phyloP scores from a whole-genome alignment of 2,888 invertebrate species.

The Brachyptera risi region DNA sequence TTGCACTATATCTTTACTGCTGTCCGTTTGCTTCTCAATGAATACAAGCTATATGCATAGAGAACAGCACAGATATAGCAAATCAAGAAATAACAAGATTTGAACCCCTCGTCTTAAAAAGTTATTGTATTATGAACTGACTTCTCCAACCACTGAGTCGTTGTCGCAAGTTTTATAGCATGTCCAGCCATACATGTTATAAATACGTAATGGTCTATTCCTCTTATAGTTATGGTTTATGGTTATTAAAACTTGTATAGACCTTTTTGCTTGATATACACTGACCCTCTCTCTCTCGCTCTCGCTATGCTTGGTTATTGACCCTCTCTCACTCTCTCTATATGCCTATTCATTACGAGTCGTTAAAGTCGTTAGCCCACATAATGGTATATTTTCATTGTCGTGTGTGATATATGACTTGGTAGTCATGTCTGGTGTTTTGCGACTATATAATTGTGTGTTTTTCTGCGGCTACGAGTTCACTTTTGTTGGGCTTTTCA shows the following conservation, averaged over 20 bases:
- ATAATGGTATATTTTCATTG: background rate
- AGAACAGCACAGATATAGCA: background rate
- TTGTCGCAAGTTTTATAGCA: background rate
- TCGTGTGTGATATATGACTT: slow-evolving; percentile 7
- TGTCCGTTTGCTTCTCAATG: background rate
- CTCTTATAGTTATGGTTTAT: slow-evolving; percentile 18
- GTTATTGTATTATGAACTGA: background rate
- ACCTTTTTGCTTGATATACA: no score
- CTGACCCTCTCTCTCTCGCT: no score
- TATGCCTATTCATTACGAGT: slow-evolving; percentile 1
- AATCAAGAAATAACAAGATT: slow-evolving; percentile 9
- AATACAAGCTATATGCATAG: background rate
- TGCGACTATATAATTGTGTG: slow-evolving; percentile 11
- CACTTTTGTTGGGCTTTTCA: background rate
- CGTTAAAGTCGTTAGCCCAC: slow-evolving; percentile 14
- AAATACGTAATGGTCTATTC: slow-evolving; percentile 16
- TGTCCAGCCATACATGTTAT: slow-evolving; percentile 10
- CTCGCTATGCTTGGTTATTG: no score
- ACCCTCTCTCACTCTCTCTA: slow-evolving; percentile 8
- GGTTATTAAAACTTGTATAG: slow-evolving; percentile 19
- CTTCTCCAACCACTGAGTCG: background rate
- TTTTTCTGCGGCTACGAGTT: no score
- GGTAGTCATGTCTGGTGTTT: background rate
- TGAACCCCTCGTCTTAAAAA: background rate
- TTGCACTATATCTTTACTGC: background rate